Evolutionary conservation across 2,888 invertebrate genomes (phyloP).

Genomic region (Mycalesis mineus): DNA sequence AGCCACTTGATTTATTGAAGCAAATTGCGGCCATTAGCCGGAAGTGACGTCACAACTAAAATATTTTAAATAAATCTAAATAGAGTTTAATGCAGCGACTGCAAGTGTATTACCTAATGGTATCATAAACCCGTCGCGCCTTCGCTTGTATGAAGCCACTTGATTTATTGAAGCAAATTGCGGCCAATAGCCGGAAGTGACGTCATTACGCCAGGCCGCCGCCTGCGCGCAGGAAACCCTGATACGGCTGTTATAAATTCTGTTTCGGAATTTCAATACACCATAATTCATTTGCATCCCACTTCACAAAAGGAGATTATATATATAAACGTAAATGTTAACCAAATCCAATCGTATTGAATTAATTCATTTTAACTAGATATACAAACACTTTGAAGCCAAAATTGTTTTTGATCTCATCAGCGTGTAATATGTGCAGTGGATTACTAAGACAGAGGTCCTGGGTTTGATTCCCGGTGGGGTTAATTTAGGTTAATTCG

Average conservation of each 20-base stretch:
- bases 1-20: conserved; percentile 32
- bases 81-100: no score
- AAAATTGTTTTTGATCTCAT: no score
- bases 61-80: no score
- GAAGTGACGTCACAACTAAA: conserved; percentile 52
- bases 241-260: conserved; percentile 15
- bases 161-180: conserved; percentile 66
- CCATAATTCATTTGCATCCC: not conserved
- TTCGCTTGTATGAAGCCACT: conserved; percentile 18
- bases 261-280: not conserved
- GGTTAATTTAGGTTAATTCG: no score
- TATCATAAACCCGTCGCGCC: conserved; percentile 17
- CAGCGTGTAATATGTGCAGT: no score
- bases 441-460: no score
- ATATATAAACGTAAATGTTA: no score
- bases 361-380: no score
- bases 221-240: conserved; percentile 11
- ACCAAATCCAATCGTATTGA: no score
- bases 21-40: conserved; percentile 60
- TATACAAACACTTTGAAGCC: no score
- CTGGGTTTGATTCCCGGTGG: no score
- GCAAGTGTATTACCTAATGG: not conserved
- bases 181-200: conserved; percentile 58
- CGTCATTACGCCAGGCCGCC: conserved; percentile 43
- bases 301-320: not conserved